Evolutionary conservation across 2,888 invertebrate genomes (phyloP), one percentile per base, ranked within the genome.

Genomic region (Choreutis nemorana): DNA sequence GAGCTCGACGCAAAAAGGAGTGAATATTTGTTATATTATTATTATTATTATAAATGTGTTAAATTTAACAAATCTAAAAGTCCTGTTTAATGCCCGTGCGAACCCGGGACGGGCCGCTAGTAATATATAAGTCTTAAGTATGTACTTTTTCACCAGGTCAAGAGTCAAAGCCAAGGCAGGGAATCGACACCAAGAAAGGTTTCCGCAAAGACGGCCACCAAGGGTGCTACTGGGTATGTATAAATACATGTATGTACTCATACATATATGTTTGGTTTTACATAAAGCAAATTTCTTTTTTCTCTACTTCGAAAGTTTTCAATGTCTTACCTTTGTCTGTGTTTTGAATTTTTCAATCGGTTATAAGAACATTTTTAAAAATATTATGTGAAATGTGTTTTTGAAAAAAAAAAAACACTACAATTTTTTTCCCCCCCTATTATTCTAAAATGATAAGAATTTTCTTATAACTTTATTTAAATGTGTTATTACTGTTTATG

Each of bases 141-240:
- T n/a, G n/a, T n/a, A n/a, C n/a, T n/a, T n/a, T n/a, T n/a, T n/a
- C n/a, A n/a, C n/a, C 84, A 91, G 71, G 70, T 78, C 26, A 78
- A 78, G 68, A 71, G 57, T 29, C 73, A 73, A 35, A 75, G 60
- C 32, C 65, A 67, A 44, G 75, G 67, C 2, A 59, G 78, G 2
- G 78, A 78, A 10, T 55, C 65, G 22, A 84, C 85, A 26, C 82
- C 82, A 2, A 75, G 87, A 41, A 88, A 87, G 62, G 78, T 86
- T 32, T 83, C 83, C 9, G 85, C 81, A 14, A 86, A 85, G 58
- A 73, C 71, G 20, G 81, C 84, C 12, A 75, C 60, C 6, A 81
- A 78, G 44, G 81, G 75, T 38, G 62, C 68, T 18, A 51, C 70
- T 47, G 75, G 73, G 75, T 79, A 67, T 60, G 83, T 83, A 57